Conservation (phyloP, 2,797 vertebrate species). For the Poecilia wingei region DNA sequence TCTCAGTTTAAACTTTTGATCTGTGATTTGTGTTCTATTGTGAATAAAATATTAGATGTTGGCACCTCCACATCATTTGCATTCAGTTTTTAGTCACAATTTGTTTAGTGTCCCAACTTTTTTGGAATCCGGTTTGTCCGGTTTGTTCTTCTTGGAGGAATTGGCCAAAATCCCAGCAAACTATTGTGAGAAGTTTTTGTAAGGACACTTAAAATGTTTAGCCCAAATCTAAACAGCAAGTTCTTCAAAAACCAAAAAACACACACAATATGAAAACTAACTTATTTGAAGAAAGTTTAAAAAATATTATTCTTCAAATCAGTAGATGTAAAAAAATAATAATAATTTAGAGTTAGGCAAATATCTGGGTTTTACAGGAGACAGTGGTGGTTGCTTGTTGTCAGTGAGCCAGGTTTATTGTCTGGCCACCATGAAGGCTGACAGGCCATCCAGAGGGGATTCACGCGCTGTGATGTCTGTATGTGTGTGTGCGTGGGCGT, state of each 20-base stretch:
- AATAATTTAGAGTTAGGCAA: too few relatives aligned
- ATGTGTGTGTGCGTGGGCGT: too few relatives aligned
- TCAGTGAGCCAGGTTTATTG: constrained; percentile 54
- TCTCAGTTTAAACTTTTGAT: too few relatives aligned
- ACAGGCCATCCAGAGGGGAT: constrained; percentile 22
- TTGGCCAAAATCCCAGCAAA: not conserved
- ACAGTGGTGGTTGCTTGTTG: constrained; percentile 51
- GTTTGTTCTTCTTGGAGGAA: not conserved
- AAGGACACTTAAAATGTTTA: not conserved
- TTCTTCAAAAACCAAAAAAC: not conserved
- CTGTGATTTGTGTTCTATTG: too few relatives aligned
- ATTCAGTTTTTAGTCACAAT: too few relatives aligned
- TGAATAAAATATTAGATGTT: too few relatives aligned
- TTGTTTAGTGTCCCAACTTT: too few relatives aligned
- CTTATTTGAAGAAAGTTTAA: not conserved
- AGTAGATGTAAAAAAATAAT: too few relatives aligned
- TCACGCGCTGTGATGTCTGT: not conserved
- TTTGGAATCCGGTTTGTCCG: too few relatives aligned
- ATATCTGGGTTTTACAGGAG: constrained; percentile 11
- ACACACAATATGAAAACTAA: not conserved
- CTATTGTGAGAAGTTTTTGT: not conserved
- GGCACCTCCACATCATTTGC: too few relatives aligned
- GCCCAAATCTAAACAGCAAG: not conserved
- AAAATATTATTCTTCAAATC: not conserved
- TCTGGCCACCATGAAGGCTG: constrained; percentile 37